These are phyloP conservation scores for Phallusia fumigata DNA, from an alignment of 23 tunicate genomes.

Conservation along the genomic window DNA sequence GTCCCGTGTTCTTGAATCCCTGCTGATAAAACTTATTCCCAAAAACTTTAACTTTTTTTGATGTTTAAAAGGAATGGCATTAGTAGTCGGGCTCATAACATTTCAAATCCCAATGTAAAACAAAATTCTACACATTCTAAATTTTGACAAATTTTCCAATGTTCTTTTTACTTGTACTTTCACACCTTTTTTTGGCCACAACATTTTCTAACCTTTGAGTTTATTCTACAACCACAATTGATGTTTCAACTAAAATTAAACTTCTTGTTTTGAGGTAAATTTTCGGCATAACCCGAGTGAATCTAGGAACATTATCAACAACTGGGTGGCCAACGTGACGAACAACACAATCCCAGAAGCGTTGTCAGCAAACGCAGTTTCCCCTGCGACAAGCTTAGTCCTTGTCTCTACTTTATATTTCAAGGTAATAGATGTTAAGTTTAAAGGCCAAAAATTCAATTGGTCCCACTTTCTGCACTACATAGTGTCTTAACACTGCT, in stretches of 20 bases:
- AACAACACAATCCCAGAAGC: conserved; percentile 50
- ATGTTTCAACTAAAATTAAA: background rate
- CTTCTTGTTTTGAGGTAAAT: conserved; percentile 25
- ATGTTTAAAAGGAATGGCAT: too few species aligned
- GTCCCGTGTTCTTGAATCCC: background rate
- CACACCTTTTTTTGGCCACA: too few species aligned
- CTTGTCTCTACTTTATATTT: conserved; percentile 54
- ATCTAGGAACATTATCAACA: conserved; percentile 35
- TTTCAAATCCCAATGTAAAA: too few species aligned
- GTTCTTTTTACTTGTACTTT: too few species aligned
- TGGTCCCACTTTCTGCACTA: too few species aligned
- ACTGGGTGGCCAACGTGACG: conserved; percentile 40
- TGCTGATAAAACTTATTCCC: too few species aligned
- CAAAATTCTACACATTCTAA: too few species aligned
- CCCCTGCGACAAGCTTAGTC: conserved; percentile 24
- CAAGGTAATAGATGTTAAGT: conserved; percentile 19
- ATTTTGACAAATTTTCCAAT: too few species aligned
- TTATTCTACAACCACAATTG: background rate
- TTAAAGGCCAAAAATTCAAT: background rate
- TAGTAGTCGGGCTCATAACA: too few species aligned
- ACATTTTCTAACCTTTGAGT: too few species aligned
- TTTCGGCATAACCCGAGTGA: conserved; percentile 33
- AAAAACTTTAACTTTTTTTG: too few species aligned
- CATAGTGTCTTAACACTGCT: too few species aligned
- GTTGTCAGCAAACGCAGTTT: conserved; percentile 31